Evolutionary conservation across 2,888 invertebrate genomes (phyloP).

Genomic region (Crepidodera aurea): DNA sequence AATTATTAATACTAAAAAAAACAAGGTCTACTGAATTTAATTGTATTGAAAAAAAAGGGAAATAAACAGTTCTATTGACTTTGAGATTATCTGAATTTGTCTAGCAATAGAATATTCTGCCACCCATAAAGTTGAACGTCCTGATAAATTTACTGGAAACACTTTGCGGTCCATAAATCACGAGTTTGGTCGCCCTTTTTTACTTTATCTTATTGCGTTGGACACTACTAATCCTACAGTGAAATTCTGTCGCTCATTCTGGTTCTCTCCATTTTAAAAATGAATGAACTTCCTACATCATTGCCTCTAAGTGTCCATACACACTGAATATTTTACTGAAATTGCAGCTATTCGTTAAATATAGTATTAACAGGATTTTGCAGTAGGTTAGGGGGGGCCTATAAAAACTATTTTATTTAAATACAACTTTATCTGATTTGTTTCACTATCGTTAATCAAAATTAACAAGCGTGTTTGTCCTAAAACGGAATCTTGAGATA

Average conservation of each 20-base stretch:
- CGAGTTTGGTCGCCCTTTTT: slow-evolving; percentile 34
- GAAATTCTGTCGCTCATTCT: slow-evolving; percentile 34
- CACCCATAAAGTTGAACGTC: slow-evolving; percentile 22
- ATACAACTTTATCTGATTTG: too few species aligned
- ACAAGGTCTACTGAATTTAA: too few species aligned
- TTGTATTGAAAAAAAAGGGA: too few species aligned
- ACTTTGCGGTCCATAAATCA: slow-evolving; percentile 34
- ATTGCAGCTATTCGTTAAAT: too few species aligned
- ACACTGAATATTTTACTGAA: too few species aligned
- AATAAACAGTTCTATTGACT: background rate
- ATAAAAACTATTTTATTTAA: too few species aligned
- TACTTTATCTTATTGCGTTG: slow-evolving; percentile 36
- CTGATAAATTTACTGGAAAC: slow-evolving; percentile 33
- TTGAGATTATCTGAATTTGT: slow-evolving; percentile 13
- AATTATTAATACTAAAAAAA: background rate
- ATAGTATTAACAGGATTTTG: too few species aligned
- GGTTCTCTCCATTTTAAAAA: slow-evolving; percentile 33
- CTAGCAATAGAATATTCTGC: slow-evolving; percentile 19
- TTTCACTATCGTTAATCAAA: too few species aligned
- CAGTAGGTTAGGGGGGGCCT: too few species aligned
- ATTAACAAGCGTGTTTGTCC: too few species aligned
- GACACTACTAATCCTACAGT: slow-evolving; percentile 36
- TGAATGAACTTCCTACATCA: slow-evolving; percentile 25
- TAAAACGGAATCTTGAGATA: too few species aligned
- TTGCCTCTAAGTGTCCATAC: slow-evolving; percentile 3